These are phyloP conservation scores for Colletes latitarsis DNA, from an alignment of 1,140 invertebrate species.

Conservation along the genomic window DNA sequence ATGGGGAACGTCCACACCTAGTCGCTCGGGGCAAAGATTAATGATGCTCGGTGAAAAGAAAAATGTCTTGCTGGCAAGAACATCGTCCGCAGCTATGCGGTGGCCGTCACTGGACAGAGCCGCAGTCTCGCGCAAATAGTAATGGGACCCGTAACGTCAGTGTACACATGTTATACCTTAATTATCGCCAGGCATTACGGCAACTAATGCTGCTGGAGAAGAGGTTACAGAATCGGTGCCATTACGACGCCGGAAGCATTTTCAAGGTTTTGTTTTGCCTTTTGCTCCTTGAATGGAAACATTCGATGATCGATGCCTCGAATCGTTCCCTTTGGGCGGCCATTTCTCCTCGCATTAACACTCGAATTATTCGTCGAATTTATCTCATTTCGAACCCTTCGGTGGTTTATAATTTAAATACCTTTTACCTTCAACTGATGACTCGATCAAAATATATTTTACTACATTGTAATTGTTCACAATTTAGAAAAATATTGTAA, in stretches of 20 bases:
- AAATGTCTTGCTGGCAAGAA: conserved; percentile 25
- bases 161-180: conserved; percentile 33
- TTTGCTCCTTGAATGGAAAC: background rate
- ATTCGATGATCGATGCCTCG: background rate
- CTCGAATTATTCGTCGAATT: too few relatives aligned
- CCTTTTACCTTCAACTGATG: too few relatives aligned
- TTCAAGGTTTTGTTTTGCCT: background rate
- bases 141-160: conserved; percentile 31
- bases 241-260: background rate
- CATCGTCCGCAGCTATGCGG: background rate
- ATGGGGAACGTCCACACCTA: conserved; percentile 35
- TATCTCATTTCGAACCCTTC: too few relatives aligned
- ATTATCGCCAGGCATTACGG: conserved; percentile 23
- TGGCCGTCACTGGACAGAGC: background rate
- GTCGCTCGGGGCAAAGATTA: conserved; percentile 43
- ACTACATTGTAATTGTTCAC: too few relatives aligned
- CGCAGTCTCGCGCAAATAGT: conserved; percentile 27
- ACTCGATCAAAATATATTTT: too few relatives aligned
- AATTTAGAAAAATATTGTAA: too few relatives aligned
- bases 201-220: background rate
- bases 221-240: background rate
- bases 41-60: conserved; percentile 34
- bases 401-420: too few relatives aligned
- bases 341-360: too few relatives aligned
- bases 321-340: background rate